Percentiles rank a stretch among this genome's conserved stretches.
Conservation (phyloP, 2,888 invertebrate genomes). For the Lapara coniferarum region DNA sequence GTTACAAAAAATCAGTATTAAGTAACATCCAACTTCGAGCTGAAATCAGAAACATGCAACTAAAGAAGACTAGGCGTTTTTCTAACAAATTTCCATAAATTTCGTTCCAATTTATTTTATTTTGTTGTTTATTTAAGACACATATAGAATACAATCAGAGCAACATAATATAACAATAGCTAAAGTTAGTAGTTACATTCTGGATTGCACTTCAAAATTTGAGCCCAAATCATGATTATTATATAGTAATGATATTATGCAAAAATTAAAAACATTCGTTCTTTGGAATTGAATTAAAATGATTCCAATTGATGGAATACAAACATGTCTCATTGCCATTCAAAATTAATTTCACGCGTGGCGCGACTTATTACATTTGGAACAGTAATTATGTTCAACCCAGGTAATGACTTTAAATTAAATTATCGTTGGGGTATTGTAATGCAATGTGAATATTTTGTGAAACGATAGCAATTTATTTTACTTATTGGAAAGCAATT, state of each 20-base stretch:
- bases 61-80: background rate
- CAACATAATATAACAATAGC: too few species aligned
- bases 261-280: too few species aligned
- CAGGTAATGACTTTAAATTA: background rate
- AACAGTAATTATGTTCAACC: background rate
- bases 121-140: too few species aligned
- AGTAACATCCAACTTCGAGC: background rate
- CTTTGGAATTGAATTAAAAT: background rate
- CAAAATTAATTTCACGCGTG: conserved; percentile 1
- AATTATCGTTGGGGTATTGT: background rate
- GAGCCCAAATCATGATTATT: too few species aligned
- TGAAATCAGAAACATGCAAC: background rate
- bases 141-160: too few species aligned
- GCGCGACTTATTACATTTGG: background rate
- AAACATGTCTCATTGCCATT: background rate
- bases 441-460: background rate
- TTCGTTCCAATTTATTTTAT: too few species aligned
- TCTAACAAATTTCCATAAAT: background rate
- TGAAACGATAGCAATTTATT: background rate
- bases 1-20: background rate
- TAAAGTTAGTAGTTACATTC: too few species aligned
- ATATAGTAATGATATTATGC: too few species aligned
- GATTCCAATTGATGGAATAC: background rate
- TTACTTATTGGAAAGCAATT: background rate
- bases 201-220: too few species aligned